Evolutionary conservation across 2,113 vertebrate species (phyloP).

Genomic region (Larimichthys polyactis): DNA sequence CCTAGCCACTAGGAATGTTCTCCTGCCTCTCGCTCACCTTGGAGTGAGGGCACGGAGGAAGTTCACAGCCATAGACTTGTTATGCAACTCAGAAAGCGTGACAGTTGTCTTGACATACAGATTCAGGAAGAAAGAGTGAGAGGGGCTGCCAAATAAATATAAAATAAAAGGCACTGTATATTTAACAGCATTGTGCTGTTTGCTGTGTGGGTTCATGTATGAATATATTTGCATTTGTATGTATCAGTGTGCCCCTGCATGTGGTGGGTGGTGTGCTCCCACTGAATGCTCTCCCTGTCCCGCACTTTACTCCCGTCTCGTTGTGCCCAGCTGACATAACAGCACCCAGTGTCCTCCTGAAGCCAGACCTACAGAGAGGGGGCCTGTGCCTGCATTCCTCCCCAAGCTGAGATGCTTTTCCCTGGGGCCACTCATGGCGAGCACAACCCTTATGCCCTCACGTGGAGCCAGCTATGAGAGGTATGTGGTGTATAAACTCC

Average conservation of each 20-base stretch:
- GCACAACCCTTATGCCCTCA: constrained; percentile 64
- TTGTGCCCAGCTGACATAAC: constrained; percentile 69
- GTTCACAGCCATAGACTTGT: constrained; percentile 34
- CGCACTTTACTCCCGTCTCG: constrained; percentile 28
- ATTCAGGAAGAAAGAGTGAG: constrained; percentile 1
- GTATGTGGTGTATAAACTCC: constrained; percentile 66
- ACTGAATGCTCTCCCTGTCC: constrained; percentile 54
- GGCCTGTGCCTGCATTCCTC: constrained; percentile 75
- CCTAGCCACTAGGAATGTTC: constrained; percentile 46
- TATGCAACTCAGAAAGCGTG: constrained; percentile 36
- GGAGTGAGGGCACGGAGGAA: constrained; percentile 4
- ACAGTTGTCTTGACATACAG: constrained; percentile 4
- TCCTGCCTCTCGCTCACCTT: constrained; percentile 25
- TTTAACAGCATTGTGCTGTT: constrained; percentile 5
- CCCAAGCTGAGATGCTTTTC: constrained; percentile 67
- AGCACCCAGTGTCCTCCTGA: constrained; percentile 60
- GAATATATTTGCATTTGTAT: constrained; percentile 7
- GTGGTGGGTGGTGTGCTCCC: constrained; percentile 20
- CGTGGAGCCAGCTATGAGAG: constrained; percentile 70
- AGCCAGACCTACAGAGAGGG: constrained; percentile 38
- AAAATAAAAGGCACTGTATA: background rate
- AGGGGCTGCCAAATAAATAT: background rate
- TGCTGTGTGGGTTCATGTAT: constrained; percentile 20
- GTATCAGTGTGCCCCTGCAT: background rate
- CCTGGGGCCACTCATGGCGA: constrained; percentile 52